These are phyloP conservation scores for Dromiciops gliroides DNA, from an alignment of 2,113 vertebrate genomes.

Conservation along the genomic window DNA sequence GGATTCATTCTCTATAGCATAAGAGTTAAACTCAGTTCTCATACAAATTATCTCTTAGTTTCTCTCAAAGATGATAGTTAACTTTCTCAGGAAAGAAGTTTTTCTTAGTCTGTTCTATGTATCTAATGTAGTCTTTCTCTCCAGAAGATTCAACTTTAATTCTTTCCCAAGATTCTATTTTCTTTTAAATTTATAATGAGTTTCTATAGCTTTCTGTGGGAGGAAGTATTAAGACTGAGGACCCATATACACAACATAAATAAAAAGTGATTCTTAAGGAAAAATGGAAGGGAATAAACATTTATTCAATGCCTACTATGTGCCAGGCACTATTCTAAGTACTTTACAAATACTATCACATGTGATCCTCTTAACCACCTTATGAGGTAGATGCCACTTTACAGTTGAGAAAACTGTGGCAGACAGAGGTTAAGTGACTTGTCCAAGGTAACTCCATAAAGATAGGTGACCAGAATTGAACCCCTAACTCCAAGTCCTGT, in stretches of 20 bases:
- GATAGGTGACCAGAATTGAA: background rate
- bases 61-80: background rate
- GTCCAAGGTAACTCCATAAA: background rate
- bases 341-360: background rate
- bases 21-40: background rate
- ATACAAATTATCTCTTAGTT: background rate
- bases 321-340: background rate
- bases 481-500: background rate
- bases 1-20: background rate
- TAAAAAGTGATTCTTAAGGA: background rate
- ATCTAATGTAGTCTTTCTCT: background rate
- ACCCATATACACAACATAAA: background rate
- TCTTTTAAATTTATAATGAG: background rate
- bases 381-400: background rate
- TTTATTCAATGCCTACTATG: background rate
- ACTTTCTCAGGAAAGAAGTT: background rate
- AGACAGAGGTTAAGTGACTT: background rate
- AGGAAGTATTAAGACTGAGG: background rate
- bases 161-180: background rate
- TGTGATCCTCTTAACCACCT: background rate
- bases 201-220: background rate
- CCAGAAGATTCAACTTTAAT: background rate
- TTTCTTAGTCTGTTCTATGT: background rate
- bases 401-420: background rate
- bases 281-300: background rate